Evolutionary conservation across 2,888 invertebrate genomes (phyloP), one percentile per base, ranked within the genome.

Genomic region (Dastarcus helophoroides): DNA sequence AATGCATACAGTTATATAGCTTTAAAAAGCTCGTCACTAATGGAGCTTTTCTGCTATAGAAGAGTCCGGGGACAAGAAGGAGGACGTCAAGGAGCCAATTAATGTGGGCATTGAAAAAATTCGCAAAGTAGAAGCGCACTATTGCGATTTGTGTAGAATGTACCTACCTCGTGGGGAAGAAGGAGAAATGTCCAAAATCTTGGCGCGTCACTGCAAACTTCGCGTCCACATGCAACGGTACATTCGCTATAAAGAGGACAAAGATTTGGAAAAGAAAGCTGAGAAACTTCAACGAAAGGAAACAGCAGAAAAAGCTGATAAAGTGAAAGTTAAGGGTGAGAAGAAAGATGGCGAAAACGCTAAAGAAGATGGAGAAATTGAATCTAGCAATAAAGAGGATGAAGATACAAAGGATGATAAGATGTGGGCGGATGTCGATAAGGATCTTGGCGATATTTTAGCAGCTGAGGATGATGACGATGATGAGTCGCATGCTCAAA

Each of bases 341-440:
- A 42, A 25, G n/a, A 37, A 39, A 14, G 31, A 34, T 3, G 35
- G 33, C 8, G 22, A 28, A 29, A 8, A 14, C 2, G 45, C 45
- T 16, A 40, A 45, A 13, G 53, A 55, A 14, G 44, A 41, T 6
- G 49, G 48, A 3, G 51, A 51, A 26, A 39, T 42, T 15, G 48
- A 46, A 2, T 41, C 36, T 14, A 47, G 42, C 23, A 39, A 40
- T 33, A 33, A 33, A 30, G 43, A 44, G 13, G 65, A 61, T n/a
- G 64, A 63, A 14, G 74, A 66, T 19, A 60, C 64, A 15, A 71
- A 63, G 35, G 76, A 77, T 44, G 80, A 80, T 45, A 79, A 81
- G 48, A 50, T 80, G 32, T 83, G 83, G 83, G 81, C 79, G 14
- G 82, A 82, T 55, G 81, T 83, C 15, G 82, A 83, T 53, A 83